phyloP scores from a whole-genome alignment of 2,113 vertebrate species.

The Lycocorax pyrrhopterus region DNA sequence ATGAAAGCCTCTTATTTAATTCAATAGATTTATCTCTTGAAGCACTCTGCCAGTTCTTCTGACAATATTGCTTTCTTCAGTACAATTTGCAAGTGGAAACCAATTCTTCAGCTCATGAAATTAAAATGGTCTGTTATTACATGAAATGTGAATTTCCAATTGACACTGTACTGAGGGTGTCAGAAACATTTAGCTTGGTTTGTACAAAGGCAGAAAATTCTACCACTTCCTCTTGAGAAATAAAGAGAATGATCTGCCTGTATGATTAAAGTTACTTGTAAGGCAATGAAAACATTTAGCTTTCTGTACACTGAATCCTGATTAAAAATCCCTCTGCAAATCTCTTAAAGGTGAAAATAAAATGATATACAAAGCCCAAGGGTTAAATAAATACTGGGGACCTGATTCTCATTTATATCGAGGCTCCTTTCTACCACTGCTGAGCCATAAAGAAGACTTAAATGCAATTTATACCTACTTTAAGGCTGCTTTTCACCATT shows the following conservation, averaged over 20 bases:
- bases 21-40: constrained; percentile 53
- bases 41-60: constrained; percentile 21
- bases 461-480: constrained; percentile 44
- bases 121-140: constrained; percentile 68
- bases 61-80: constrained; percentile 59
- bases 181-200: constrained; percentile 60
- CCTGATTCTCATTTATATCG: constrained; percentile 8
- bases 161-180: constrained; percentile 29
- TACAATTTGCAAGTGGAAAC: constrained; percentile 38
- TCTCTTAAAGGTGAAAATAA: constrained; percentile 50
- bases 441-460: constrained; percentile 47
- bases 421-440: neutral
- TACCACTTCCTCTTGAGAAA: constrained; percentile 18
- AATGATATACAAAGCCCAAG: constrained; percentile 58
- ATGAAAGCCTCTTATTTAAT: constrained; percentile 51
- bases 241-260: constrained; percentile 33
- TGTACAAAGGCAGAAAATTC: constrained; percentile 30
- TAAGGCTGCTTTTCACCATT: constrained; percentile 43
- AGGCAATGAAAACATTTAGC: constrained; percentile 51
- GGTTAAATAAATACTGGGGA: constrained; percentile 54
- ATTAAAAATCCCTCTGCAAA: constrained; percentile 61
- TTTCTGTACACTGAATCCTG: neutral
- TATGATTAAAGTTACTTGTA: constrained; percentile 39
- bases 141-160: constrained; percentile 64
- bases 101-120: constrained; percentile 65